Conservation (phyloP, 2,888 invertebrate species). For the Agrotis segetum region DNA sequence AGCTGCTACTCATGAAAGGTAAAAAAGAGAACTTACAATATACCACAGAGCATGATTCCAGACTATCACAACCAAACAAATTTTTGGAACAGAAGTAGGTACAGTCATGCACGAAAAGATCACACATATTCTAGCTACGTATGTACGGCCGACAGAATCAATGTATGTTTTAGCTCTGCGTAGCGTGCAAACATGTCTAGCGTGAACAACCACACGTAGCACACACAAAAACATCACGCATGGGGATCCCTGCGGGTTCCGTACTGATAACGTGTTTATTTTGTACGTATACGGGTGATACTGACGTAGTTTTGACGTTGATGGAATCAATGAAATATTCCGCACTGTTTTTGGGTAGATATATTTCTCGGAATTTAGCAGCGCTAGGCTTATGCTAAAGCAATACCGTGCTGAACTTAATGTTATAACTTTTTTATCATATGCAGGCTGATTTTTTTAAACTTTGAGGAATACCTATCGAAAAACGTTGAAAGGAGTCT, state of each 20-base stretch:
- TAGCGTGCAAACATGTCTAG: slow-evolving; percentile 38
- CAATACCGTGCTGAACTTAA: no score
- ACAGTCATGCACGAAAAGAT: slow-evolving; percentile 26
- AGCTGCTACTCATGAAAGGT: no score
- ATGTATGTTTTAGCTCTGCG: slow-evolving; percentile 36
- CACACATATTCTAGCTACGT: background rate
- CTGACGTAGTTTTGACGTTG: background rate
- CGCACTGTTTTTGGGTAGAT: no score
- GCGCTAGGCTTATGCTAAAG: no score
- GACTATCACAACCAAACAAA: slow-evolving; percentile 9
- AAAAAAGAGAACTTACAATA: no score
- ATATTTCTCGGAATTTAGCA: background rate
- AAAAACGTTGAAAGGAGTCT: no score
- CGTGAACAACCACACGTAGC: slow-evolving; percentile 23
- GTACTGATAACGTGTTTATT: slow-evolving; percentile 31
- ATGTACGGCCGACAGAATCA: slow-evolving; percentile 22
- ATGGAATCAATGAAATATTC: background rate
- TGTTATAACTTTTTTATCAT: no score
- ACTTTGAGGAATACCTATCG: no score
- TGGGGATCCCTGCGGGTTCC: slow-evolving; percentile 15
- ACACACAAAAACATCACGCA: slow-evolving; percentile 36
- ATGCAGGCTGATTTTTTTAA: no score
- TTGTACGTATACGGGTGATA: background rate
- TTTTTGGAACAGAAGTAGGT: slow-evolving; percentile 8
- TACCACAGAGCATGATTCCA: background rate